Evolutionary conservation across 2,888 invertebrate genomes (phyloP).

Genomic region (Pimpla rufipes): DNA sequence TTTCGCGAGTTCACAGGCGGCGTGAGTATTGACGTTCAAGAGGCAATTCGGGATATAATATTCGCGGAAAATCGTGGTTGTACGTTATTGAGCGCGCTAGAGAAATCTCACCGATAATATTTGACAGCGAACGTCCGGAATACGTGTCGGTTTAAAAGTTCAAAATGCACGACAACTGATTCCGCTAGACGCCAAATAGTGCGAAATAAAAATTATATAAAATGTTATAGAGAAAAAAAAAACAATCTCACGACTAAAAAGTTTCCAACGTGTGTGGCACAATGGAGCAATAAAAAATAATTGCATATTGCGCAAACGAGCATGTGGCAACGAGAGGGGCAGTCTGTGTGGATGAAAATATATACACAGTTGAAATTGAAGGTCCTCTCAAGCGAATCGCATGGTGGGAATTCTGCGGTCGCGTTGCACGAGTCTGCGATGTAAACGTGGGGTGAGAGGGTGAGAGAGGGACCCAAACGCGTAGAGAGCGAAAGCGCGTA

Average conservation of each 20-base stretch:
- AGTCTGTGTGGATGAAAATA: not conserved
- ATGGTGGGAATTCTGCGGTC: conserved; percentile 54
- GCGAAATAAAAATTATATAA: too few species aligned
- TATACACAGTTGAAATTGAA: conserved; percentile 14
- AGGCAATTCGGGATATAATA: too few species aligned
- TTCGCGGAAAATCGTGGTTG: too few species aligned
- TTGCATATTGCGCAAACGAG: conserved; percentile 34
- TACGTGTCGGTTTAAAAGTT: too few species aligned
- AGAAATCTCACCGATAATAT: too few species aligned
- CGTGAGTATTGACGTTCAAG: too few species aligned
- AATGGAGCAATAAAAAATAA: conserved; percentile 19
- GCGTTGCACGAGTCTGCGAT: conserved; percentile 31
- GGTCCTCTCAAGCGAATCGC: conserved; percentile 59
- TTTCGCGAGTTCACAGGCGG: too few species aligned
- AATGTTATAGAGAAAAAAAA: not conserved
- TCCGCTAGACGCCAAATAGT: too few species aligned
- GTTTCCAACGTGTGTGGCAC: not conserved
- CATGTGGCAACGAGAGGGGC: conserved; percentile 11
- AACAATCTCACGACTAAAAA: not conserved
- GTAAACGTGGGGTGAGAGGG: not conserved
- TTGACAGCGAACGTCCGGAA: too few species aligned
- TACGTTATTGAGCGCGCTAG: too few species aligned
- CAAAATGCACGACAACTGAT: too few species aligned
- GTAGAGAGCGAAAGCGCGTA: conserved; percentile 16
- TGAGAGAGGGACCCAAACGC: too few species aligned